Conservation (phyloP, 2,888 invertebrate species). For the Pammene aurita region DNA sequence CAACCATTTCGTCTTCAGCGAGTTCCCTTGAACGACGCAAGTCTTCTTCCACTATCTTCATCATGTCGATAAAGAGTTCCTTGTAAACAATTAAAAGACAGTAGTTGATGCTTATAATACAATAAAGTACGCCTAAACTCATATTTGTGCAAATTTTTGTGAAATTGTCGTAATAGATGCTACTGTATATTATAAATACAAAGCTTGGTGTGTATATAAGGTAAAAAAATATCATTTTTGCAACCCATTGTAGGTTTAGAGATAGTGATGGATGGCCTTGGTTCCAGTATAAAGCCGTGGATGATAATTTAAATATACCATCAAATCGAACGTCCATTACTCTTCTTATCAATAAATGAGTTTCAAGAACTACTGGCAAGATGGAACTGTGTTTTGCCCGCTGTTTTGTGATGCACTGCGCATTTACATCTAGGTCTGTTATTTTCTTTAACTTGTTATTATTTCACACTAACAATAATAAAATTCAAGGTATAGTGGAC, state of each 20-base stretch:
- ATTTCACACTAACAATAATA: not conserved
- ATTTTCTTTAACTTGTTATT: too few relatives aligned
- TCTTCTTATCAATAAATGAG: not conserved
- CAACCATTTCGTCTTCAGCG: not conserved
- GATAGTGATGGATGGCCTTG: constrained; percentile 4
- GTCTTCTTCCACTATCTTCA: constrained; percentile 8
- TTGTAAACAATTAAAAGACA: not conserved
- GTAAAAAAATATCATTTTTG: not conserved
- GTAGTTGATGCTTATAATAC: not conserved
- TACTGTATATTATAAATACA: not conserved
- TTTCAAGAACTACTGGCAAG: not conserved
- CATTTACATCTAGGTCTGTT: too few relatives aligned
- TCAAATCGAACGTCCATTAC: constrained; percentile 15
- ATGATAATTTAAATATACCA: constrained; percentile 4
- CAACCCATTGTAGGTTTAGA: not conserved
- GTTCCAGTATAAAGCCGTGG: constrained; percentile 10
- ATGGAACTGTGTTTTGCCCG: not conserved
- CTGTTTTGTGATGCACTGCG: too few relatives aligned
- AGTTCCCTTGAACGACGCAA: not conserved
- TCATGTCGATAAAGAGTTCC: constrained; percentile 6
- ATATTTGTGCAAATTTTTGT: constrained; percentile 11
- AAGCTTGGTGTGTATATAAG: not conserved
- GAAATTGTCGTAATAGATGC: constrained; percentile 1
- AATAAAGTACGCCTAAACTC: not conserved
- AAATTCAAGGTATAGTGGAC: not conserved